phyloP scores from a whole-genome alignment of 2,797 vertebrate species.

The Percopsis omiscomaycus region DNA sequence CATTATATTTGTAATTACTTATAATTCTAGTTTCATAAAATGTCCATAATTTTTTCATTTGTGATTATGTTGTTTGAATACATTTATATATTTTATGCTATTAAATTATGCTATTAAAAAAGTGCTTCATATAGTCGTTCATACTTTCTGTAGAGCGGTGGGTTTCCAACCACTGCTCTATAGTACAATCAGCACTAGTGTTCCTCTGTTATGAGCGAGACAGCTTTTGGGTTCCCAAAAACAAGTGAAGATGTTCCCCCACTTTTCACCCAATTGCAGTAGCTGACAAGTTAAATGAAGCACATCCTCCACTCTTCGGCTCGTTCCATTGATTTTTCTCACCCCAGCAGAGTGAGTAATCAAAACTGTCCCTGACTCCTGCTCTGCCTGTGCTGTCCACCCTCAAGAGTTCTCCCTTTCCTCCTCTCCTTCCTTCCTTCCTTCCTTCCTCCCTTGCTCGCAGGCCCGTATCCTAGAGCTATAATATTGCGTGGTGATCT shows the following conservation, averaged over 20 bases:
- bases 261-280: conserved; percentile 9
- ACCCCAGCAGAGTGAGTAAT: conserved; percentile 27
- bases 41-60: no score
- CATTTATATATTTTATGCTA: no score
- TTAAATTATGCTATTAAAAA: no score
- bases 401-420: conserved; percentile 5
- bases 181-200: no score
- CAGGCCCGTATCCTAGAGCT: background rate
- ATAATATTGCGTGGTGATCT: background rate
- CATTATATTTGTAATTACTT: no score
- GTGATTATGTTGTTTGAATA: no score
- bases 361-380: background rate
- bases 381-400: background rate
- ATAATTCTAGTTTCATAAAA: no score
- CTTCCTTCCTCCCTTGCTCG: background rate
- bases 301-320: conserved; percentile 6
- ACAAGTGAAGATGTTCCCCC: background rate
- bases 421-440: background rate
- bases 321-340: conserved; percentile 14
- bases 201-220: no score
- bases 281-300: conserved; percentile 9
- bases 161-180: no score
- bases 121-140: no score
- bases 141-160: no score
- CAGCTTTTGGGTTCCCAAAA: no score